These are phyloP conservation scores for Aplysina aerophoba DNA, from an alignment of 37 sponge, comb jelly and placozoan genomes.

Conservation along the genomic window DNA sequence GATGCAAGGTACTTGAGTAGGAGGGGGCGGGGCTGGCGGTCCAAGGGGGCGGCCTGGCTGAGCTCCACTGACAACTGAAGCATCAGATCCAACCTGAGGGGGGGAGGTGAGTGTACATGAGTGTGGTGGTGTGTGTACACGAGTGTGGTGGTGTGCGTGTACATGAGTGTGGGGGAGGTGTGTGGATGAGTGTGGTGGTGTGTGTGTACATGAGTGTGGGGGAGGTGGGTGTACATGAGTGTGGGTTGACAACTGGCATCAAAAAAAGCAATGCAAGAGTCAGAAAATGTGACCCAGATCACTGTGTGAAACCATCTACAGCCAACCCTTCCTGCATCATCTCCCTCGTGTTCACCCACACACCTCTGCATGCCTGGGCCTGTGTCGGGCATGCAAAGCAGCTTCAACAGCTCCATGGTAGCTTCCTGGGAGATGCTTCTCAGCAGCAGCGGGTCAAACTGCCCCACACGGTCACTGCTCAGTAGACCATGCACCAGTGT, in stretches of 20 bases:
- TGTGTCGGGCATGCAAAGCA: background rate
- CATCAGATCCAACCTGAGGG: too few species aligned
- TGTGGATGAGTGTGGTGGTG: conserved; percentile 5
- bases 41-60: too few species aligned
- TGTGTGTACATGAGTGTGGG: background rate
- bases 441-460: background rate
- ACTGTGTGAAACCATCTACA: too few species aligned
- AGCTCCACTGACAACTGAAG: too few species aligned
- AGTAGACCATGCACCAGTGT: background rate
- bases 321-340: too few species aligned
- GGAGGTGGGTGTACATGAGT: conserved; percentile 9
- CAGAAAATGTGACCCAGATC: too few species aligned
- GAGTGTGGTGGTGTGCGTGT: background rate
- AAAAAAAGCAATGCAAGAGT: too few species aligned
- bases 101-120: background rate
- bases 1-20: too few species aligned
- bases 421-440: background rate
- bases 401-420: background rate
- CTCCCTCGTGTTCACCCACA: too few species aligned
- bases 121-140: background rate
- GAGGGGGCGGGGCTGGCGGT: too few species aligned
- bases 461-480: background rate
- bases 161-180: background rate
- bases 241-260: too few species aligned
- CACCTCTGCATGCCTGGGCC: background rate